phyloP scores from a whole-genome alignment of 2,888 invertebrate genomes.

The Furcula furcula region DNA sequence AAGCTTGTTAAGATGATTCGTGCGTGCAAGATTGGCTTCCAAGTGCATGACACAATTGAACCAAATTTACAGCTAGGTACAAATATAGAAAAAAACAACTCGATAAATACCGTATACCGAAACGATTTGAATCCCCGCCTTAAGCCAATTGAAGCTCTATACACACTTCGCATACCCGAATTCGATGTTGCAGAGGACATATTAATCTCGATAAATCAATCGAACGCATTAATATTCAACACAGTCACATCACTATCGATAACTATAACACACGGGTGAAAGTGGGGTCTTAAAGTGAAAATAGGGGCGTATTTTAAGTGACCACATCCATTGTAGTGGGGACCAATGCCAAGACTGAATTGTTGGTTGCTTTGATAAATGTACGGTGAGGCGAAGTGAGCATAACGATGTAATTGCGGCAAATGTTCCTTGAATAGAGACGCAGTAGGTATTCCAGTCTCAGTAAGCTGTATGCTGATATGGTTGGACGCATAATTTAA shows the following conservation, averaged over 20 bases:
- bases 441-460: constrained; percentile 33
- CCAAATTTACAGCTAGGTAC: constrained; percentile 22
- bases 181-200: constrained; percentile 77
- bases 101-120: constrained; percentile 74
- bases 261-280: constrained; percentile 33
- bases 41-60: constrained; percentile 27
- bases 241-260: constrained; percentile 47
- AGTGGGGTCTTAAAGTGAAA: constrained; percentile 33
- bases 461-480: constrained; percentile 22
- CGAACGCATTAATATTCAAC: constrained; percentile 12
- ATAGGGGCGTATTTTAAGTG: constrained; percentile 32
- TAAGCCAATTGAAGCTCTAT: constrained; percentile 72
- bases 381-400: constrained; percentile 69
- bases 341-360: constrained; percentile 71
- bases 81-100: constrained; percentile 39
- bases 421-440: constrained; percentile 78
- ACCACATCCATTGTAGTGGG: constrained; percentile 66
- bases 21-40: constrained; percentile 16
- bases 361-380: constrained; percentile 65
- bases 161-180: constrained; percentile 73
- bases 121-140: constrained; percentile 75
- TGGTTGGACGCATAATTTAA: constrained; percentile 16
- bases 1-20: constrained; percentile 20
- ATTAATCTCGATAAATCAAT: constrained; percentile 40
- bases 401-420: constrained; percentile 79